Evolutionary conservation across 2,113 vertebrate species (phyloP), one percentile per base, ranked within the genome.

Genomic region (Myotis yumanensis): DNA sequence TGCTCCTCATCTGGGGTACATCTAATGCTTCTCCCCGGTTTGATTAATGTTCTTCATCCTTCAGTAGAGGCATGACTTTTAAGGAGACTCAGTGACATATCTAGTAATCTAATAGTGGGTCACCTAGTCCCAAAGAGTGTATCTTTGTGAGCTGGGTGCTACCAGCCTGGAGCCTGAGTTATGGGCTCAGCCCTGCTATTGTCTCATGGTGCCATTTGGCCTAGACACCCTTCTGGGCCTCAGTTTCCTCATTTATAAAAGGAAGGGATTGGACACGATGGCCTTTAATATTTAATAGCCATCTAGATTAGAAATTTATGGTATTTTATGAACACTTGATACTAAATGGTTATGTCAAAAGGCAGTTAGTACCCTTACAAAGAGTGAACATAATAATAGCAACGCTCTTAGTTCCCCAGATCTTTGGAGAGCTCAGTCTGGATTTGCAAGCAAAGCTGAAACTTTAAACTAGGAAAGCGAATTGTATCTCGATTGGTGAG

Each of bases 401-500:
- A 89, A 88, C 23, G 68, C 20, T 59, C 37, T 95, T 40, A 68
- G 72, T 71, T 95, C 54, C 35, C 54, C 86, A 66, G 30, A 86
- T 76, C 46, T 94, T 95, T 83, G 69, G 77, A 80, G 76, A 95
- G 64, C 12, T 54, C 82, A 37, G 77, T 92, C 73, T 93, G 32
- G 32, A 89, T 90, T 95, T 95, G 35, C n/a, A 90, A 89, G 69
- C 54, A 90, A 79, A 88, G 73, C 40, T 94, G 89, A 95, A 96
- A 94, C 40, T 94, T 89, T 66, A 94, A 93, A 97, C 85, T 79
- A 87, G 59, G 57, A 82, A 90, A 86, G 80, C 64, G 30, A 68
- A 35, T 66, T 91, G 83, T 88, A 82, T 91, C 77, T 85, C 97
- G 88, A 94, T 96, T 75, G 94, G 75, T 89, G 43, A 92, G n/a